phyloP scores from a whole-genome alignment of 2,113 vertebrate genomes.

The Hemichromis elongatus region DNA sequence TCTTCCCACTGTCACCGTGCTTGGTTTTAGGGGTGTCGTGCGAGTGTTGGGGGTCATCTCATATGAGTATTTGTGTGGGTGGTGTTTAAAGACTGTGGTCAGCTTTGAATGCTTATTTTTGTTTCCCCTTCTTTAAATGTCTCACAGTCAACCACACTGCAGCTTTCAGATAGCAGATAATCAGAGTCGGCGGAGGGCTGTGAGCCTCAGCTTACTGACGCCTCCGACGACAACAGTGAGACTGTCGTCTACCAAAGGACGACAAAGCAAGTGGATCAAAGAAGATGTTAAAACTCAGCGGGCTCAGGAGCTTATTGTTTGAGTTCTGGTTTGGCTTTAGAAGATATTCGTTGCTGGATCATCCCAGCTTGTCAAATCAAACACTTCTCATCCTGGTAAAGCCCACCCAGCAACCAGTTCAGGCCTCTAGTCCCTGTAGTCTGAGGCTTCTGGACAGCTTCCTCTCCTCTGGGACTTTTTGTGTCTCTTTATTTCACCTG shows the following conservation, averaged over 20 bases:
- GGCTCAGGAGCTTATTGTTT: background rate
- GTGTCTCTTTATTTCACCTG: background rate
- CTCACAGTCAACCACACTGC: background rate
- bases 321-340: background rate
- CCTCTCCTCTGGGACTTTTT: background rate
- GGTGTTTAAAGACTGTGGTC: accelerated
- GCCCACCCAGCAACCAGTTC: background rate
- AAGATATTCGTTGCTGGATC: background rate
- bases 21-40: no score
- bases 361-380: background rate
- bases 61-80: accelerated
- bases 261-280: background rate
- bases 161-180: background rate
- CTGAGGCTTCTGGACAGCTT: background rate
- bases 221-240: background rate
- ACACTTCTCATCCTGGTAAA: background rate
- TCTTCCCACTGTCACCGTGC: background rate
- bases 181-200: background rate
- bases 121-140: background rate
- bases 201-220: background rate
- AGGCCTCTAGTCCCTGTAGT: accelerated
- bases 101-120: accelerated
- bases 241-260: background rate
- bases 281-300: background rate
- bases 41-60: background rate